Evolutionary conservation across 2,888 invertebrate genomes (phyloP).

Genomic region (Callosobruchus maculatus): DNA sequence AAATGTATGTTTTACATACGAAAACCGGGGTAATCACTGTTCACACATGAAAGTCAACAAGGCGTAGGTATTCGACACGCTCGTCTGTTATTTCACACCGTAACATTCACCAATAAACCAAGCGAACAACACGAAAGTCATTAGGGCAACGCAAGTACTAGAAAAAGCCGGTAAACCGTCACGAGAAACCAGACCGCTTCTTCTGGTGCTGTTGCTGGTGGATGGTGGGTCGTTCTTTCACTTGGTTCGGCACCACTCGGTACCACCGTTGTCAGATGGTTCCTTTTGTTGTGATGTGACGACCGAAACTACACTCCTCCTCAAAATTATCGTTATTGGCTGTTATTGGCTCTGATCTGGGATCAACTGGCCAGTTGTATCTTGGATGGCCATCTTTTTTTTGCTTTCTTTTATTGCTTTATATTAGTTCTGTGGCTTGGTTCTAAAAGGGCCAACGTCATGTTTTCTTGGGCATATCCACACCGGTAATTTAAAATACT

Average conservation of each 20-base stretch:
- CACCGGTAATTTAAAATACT: too few relatives aligned
- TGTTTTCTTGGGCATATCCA: too few relatives aligned
- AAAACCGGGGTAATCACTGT: background rate
- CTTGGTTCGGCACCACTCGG: background rate
- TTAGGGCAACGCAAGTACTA: background rate
- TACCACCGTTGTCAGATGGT: background rate
- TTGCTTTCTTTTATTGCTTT: too few relatives aligned
- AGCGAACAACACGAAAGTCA: background rate
- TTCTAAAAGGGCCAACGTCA: too few relatives aligned
- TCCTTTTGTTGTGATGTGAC: too few relatives aligned
- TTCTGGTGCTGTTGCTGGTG: background rate
- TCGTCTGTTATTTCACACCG: background rate
- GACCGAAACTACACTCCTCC: too few relatives aligned
- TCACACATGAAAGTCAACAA: background rate
- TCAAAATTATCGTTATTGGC: too few relatives aligned
- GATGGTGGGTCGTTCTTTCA: background rate
- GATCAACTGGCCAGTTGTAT: too few relatives aligned
- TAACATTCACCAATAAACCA: background rate
- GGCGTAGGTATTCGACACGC: background rate
- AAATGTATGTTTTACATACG: background rate
- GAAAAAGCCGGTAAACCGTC: background rate
- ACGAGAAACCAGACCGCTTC: background rate
- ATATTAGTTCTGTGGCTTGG: too few relatives aligned
- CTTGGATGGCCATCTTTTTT: too few relatives aligned
- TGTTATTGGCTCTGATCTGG: too few relatives aligned